Base-by-base conservation (phyloP, 2,797 vertebrate genomes). In the Periophthalmus magnuspinnatus region DNA sequence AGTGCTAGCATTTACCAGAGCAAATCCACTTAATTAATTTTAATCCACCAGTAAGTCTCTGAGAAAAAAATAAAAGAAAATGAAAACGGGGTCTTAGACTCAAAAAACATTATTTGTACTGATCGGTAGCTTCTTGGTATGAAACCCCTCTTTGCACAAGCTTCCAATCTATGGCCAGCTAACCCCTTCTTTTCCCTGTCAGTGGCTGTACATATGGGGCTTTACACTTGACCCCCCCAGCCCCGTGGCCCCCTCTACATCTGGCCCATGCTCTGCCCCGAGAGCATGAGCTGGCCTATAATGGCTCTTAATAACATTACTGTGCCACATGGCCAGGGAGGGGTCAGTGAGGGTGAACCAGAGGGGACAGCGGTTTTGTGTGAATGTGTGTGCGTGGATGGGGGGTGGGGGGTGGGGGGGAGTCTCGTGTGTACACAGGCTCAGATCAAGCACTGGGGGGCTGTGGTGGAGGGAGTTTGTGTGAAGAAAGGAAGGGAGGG, bases 241-340 rank as follows among this genome's bases (percentile, higher is more conserved):
- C 76, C 82, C 21, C 5, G 28, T 71, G 57, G 75, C 79, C 77
- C 84, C 76, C 79, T 68, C 75, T 36, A 63, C 78, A 81, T 83
- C 82, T 84, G 83, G 75, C 81, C 73, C 58, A 0, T 24, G 66
- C 68, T 82, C 65, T 32, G 75, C 65, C 1, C 32, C 50, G 50
- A 72, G 54, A 60, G 4, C 47, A 63, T 69, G 68, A 74, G 76
- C 59, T 28, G 84, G 72, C 52, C 33, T 69, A 83, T 91, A 90
- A 93, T 91, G 84, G 88, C 87, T 85, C 78, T 85, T 91, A 92
- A 93, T 92, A 90, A 89, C 88, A 90, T 93, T 92, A 93, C 82
- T 80, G 72, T 81, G 86, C 85, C 85, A 79, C 80, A 67, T 81
- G 84, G 84, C 77, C 75, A 71, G 84, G 81, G 74, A 85, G 83